Evolutionary conservation across 2,113 vertebrate genomes (phyloP), one percentile per base, ranked within the genome.

Genomic region (Xerus inauris): DNA sequence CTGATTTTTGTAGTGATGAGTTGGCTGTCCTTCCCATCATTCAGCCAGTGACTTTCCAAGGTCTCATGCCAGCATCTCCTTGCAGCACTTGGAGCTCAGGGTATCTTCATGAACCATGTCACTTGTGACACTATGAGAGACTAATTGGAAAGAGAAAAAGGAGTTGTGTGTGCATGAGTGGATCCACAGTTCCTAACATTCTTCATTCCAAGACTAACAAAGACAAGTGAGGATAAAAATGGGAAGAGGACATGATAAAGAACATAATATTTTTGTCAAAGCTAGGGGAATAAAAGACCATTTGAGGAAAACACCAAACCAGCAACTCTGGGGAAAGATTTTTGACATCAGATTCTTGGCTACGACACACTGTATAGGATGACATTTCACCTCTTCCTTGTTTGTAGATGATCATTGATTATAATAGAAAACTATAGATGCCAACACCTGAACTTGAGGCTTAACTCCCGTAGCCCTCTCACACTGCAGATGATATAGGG

Each of bases 111-210:
- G 54, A 30, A 62, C 40, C 3, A 54, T 47, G 82, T 94, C 7
- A 47, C 65, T 84, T 12, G 14, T 3, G n/a, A 35, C 5, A 17
- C 24, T 3, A 8, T 1, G 19, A 85, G 20, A 17, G 16, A 4
- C 30, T 57, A n/a, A 47, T 32, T 24, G 19, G 13, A 87, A 54
- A 28, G 86, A 80, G 26, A 47, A 42, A 42, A 22, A 65, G 14
- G 26, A 71, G 32, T 1, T 45, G 6, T 0, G 4, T 26, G 17
- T 11, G 16, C 4, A 7, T 19, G 1, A 1, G 1, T 26, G 26
- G n/a, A 14, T 51, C 40, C 64, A 59, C 0, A 64, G 16, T 16
- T 49, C 22, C n/a, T 6, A 26, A 57, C 20, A 84, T 64, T 51
- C 57, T 80, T 62, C 20, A 82, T 59, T 19, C 26, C 30, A 54